Evolutionary conservation across 92 coral and sea anemone genomes (phyloP).

Genomic region (Nematostella vectensis): DNA sequence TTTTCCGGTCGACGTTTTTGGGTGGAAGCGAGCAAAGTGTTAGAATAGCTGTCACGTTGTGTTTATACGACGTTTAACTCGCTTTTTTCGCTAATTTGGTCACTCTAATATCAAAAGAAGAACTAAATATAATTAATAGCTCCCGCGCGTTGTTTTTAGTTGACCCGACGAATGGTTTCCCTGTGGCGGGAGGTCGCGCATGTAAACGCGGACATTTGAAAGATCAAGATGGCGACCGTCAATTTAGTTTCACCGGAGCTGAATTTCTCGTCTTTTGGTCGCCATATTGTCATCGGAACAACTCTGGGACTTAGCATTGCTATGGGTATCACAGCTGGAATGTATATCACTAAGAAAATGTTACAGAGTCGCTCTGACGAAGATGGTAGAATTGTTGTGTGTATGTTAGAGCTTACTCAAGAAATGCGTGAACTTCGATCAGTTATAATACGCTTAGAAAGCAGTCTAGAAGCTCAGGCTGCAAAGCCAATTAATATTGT

Average conservation of each 20-base stretch:
- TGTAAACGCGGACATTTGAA: constrained; percentile 6
- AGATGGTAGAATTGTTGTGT: constrained; percentile 55
- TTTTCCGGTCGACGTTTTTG: too few species aligned
- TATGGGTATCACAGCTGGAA: constrained; percentile 68
- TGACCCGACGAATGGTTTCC: constrained; percentile 11
- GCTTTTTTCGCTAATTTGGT: too few species aligned
- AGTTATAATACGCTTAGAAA: constrained; percentile 39
- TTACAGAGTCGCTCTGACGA: constrained; percentile 9
- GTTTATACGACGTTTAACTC: too few species aligned
- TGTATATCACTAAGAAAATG: constrained; percentile 39
- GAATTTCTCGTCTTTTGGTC: constrained; percentile 40
- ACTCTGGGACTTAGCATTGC: constrained; percentile 84
- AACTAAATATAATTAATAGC: too few species aligned
- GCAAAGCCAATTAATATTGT: constrained; percentile 10
- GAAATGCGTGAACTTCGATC: constrained; percentile 73
- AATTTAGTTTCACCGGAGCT: constrained; percentile 4
- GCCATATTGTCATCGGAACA: constrained; percentile 54
- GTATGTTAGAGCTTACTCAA: constrained; percentile 43
- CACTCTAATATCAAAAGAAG: too few species aligned
- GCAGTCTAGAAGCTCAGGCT: constrained; percentile 6
- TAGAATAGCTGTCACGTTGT: too few species aligned
- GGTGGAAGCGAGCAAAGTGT: too few species aligned
- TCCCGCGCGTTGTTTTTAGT: too few species aligned
- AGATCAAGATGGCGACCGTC: constrained; percentile 60
- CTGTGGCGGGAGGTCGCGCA: constrained; percentile 10